phyloP scores from a whole-genome alignment of 2,888 invertebrate genomes.

The Diaprepes abbreviatus region DNA sequence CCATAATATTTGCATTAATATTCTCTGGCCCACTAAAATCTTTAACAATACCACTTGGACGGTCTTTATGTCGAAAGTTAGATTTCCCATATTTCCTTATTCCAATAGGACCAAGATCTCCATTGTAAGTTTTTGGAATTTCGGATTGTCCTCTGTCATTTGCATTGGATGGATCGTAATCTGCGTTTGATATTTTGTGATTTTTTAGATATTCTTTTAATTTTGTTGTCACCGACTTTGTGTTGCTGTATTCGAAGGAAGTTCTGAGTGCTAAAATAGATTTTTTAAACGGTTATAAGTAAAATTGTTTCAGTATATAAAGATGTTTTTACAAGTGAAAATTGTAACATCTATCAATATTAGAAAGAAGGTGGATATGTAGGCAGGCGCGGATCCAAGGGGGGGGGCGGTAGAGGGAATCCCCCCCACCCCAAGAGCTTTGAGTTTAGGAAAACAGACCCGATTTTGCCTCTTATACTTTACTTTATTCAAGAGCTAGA shows the following conservation, averaged over 20 bases:
- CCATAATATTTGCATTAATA: constrained; percentile 23
- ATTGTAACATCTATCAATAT: no score
- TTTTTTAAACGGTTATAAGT: no score
- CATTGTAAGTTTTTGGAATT: constrained; percentile 56
- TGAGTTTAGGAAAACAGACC: no score
- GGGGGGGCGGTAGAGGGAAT: no score
- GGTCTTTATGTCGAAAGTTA: constrained; percentile 64
- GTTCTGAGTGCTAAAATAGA: constrained; percentile 28
- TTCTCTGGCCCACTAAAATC: constrained; percentile 53
- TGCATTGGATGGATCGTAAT: constrained; percentile 27
- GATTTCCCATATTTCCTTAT: constrained; percentile 60
- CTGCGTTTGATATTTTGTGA: constrained; percentile 57
- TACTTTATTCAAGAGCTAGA: no score
- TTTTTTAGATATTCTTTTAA: constrained; percentile 60
- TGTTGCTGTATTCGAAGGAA: constrained; percentile 60
- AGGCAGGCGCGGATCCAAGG: no score
- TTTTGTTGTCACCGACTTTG: constrained; percentile 58
- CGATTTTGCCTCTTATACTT: no score
- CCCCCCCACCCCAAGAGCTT: no score
- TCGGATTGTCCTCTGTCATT: constrained; percentile 56
- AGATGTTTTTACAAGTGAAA: no score
- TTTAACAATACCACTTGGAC: constrained; percentile 59
- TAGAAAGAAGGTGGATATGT: no score
- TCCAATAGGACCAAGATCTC: constrained; percentile 54
- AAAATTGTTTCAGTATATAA: no score